Base-by-base conservation (phyloP, 2,797 vertebrate genomes). In the Urosaurus nigricauda region DNA sequence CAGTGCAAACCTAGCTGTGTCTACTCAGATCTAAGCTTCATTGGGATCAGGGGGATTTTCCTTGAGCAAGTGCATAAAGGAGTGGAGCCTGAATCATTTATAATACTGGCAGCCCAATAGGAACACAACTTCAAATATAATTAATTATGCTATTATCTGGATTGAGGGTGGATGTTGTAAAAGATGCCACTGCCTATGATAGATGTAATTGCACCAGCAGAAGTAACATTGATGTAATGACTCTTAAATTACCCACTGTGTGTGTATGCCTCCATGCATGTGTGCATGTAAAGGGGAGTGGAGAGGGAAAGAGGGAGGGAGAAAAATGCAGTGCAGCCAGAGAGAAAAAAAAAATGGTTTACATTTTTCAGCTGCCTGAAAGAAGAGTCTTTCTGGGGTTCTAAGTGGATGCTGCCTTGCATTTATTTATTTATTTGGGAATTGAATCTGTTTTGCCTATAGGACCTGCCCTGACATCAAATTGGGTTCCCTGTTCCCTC, bases 61-160 rank as follows among this genome's bases (percentile, higher is more conserved):
- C 37, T 14, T 26, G 26, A 40, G 5, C n/a, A n/a, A 79, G 51
- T 19, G 17, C 14, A n/a, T 56, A 56, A n/a, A 56, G 32, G 32
- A 79, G 56, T 56, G 14, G 51, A 79, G 5, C 26, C 65, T 32
- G 32, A 19, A 80, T 58, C 26, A 40, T 71, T 58, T 37, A 80
- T 43, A 56, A 80, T 37, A 68, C 58, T 71, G 51, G 17, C 78
- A 81, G 53, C 79, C 11, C 12, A 40, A 43, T 43, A n/a, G 21
- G 58, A 81, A 60, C 35, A 71, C 47, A 43, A 12, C 8, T 73
- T 80, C 26, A 16, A 37, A 73, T 60, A 32, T 43, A 73, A 87
- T 87, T 81, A 58, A 87, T 87, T 81, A 81, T 73, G 53, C 13
- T 32, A 40, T 73, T 80, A 73, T 29, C 6, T 87, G 65, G 29